These are phyloP conservation scores for Catamblyrhynchus diadema DNA, from an alignment of 2,797 vertebrate species.

Conservation along the genomic window DNA sequence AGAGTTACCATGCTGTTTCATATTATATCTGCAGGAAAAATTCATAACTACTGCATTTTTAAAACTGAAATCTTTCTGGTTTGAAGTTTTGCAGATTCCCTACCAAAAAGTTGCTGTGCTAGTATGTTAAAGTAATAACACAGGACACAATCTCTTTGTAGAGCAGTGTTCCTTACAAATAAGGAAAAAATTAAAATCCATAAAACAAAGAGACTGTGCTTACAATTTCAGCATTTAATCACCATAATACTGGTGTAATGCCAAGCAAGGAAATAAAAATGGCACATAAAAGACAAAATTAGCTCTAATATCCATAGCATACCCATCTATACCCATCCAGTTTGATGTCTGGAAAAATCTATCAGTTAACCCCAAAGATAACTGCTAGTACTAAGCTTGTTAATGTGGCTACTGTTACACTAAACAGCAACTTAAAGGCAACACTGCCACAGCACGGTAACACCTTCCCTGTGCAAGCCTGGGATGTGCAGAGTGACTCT, in stretches of 20 bases:
- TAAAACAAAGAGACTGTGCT: neutral
- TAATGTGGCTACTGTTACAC: neutral
- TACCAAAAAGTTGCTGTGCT: neutral
- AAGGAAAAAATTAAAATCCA: neutral
- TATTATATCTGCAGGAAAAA: neutral
- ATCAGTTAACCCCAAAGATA: neutral
- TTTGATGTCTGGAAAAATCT: neutral
- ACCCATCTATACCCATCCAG: neutral
- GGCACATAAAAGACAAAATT: neutral
- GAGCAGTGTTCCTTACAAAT: neutral
- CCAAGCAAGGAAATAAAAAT: neutral
- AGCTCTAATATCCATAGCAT: neutral
- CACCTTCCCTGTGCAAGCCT: neutral
- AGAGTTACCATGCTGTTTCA: neutral
- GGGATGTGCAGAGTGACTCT: neutral
- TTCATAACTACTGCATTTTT: neutral
- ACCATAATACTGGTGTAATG: neutral
- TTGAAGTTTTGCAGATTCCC: neutral
- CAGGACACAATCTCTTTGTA: neutral
- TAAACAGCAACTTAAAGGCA: neutral
- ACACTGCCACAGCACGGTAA: neutral
- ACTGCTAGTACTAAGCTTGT: neutral
- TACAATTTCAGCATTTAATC: neutral
- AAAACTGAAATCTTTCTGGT: rapidly evolving
- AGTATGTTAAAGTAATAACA: neutral